phyloP scores from a whole-genome alignment of 64 coral and sea anemone genomes.

The Stylophora pistillata region DNA sequence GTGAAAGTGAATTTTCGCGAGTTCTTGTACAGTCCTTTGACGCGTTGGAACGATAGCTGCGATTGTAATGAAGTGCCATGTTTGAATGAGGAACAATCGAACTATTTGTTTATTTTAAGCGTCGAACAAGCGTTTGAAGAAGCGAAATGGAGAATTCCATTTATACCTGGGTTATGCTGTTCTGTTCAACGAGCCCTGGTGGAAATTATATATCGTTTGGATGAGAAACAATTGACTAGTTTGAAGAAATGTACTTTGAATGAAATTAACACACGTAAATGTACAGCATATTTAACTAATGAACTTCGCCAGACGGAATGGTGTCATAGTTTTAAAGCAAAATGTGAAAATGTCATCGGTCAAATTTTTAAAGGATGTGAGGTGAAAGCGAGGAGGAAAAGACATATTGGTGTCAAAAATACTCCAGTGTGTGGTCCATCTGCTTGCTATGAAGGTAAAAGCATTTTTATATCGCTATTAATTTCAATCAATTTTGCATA shows the following conservation, averaged over 20 bases:
- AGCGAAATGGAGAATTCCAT: background rate
- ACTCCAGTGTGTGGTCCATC: background rate
- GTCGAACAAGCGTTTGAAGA: constrained; percentile 8
- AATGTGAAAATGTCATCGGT: background rate
- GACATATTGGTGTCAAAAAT: background rate
- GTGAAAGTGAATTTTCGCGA: constrained; percentile 15
- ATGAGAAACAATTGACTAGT: background rate
- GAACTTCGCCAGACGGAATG: constrained; percentile 18
- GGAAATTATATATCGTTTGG: background rate
- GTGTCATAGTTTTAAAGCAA: constrained; percentile 16
- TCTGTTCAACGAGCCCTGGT: background rate
- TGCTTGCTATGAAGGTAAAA: constrained; percentile 24
- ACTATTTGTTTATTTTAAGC: constrained; percentile 30
- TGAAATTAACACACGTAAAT: background rate
- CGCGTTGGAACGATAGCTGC: constrained; percentile 27
- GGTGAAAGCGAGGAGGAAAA: background rate
- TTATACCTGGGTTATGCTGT: constrained; percentile 4
- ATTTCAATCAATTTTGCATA: background rate
- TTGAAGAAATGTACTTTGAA: background rate
- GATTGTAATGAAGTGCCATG: constrained; percentile 53
- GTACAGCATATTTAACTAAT: background rate
- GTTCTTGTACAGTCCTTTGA: constrained; percentile 39
- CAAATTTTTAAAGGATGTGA: constrained; percentile 8
- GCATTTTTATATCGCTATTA: background rate
- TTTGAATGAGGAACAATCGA: constrained; percentile 37